Base-by-base conservation (phyloP, 2,113 vertebrate species). In the Pristiophorus japonicus region DNA sequence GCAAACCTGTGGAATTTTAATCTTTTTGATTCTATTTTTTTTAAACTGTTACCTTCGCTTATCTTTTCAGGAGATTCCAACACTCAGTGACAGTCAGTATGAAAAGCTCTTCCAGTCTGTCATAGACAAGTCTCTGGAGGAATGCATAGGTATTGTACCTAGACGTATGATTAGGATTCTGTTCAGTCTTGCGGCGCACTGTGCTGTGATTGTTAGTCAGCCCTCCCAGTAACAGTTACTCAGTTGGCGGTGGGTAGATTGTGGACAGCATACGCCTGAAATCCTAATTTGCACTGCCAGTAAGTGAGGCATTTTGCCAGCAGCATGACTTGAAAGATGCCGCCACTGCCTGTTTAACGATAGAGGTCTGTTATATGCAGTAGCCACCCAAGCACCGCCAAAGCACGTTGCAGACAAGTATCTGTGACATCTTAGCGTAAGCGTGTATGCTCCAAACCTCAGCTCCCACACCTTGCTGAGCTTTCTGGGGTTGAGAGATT, bases 1-100 rank as follows among this genome's bases (percentile, higher is more conserved):
- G 27, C 59, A 59, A 55, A 14, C 55, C 3, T 91, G 88, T n/a
- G 18, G 30, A 62, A 14, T 62, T n/a, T 91, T 62, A n/a, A n/a
- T 63, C 34, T 4, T 90, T 27, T 67, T 45, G 65, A 27, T 30
- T 55, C 30, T 51, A 51, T 51, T 55, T 95, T 45, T 55, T 24
- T 67, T 20, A 88, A 47, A 65, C 5, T 81, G 90, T 22, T 47
- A 59, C 30, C 62, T 85, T 62, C 14, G 38, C 47, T 51, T 73
- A 81, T 81, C 62, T 91, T 91, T 78, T 38, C 27, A 78, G 67
- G 70, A 51, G 67, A 59, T 81, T 38, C 34, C 85, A 62, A 59
- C 27, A 30, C 95, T 96, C 55, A 85, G 96, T 88, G 95, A 96
- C 95, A 95, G 59, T 20, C 96, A 96, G 81, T 96, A 96, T 95